A percentile compares a stretch with the other conserved stretches of the same genome.
Conservation (phyloP, 2,797 vertebrate genomes). For the Rhodeus uyekii region DNA sequence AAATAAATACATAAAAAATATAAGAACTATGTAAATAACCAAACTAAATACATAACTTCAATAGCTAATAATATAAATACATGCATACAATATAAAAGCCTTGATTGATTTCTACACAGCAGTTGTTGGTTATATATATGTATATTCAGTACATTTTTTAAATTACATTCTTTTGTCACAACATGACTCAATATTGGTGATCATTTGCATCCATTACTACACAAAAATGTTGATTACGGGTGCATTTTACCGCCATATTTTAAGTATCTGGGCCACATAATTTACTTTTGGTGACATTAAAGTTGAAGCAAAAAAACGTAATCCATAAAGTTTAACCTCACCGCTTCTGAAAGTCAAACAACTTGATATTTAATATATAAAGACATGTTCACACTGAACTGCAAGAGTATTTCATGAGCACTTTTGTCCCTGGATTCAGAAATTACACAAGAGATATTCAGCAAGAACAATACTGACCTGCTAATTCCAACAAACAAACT, state of each 20-base stretch:
- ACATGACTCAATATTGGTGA: background rate
- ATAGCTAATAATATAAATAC: background rate
- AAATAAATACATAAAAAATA: too few species aligned
- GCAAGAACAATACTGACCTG: constrained; percentile 5
- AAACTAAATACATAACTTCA: background rate
- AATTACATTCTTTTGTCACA: background rate
- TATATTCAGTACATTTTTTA: background rate
- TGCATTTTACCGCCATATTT: background rate
- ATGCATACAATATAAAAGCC: background rate
- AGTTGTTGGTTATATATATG: too few species aligned
- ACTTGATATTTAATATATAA: background rate
- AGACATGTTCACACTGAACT: background rate
- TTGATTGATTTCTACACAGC: background rate
- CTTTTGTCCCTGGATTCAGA: background rate
- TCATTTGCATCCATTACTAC: background rate
- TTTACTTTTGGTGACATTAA: background rate
- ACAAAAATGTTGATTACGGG: background rate
- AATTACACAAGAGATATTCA: background rate
- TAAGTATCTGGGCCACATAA: background rate
- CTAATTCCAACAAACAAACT: constrained; percentile 7
- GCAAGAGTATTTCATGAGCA: background rate
- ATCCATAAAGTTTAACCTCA: background rate
- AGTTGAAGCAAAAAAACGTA: background rate
- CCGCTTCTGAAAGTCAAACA: background rate
- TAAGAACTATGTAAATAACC: background rate